Base-by-base conservation (phyloP, 2,113 vertebrate species). In the Gymnarchus niloticus region DNA sequence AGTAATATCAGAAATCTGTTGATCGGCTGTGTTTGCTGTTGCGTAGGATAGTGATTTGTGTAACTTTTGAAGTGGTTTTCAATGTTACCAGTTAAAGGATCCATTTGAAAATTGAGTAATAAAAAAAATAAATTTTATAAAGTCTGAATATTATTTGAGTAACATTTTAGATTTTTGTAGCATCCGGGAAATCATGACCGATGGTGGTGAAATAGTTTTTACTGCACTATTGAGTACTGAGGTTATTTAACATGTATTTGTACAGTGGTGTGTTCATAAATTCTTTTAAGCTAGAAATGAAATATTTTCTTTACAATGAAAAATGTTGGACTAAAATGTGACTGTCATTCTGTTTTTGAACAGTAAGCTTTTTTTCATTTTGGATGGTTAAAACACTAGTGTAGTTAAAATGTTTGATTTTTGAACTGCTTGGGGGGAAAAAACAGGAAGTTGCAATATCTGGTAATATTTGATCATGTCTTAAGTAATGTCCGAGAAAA, bases 381-480 rank as follows among this genome's bases (percentile, higher is more conserved):
- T 6, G 37, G 2, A 44, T 46, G 17, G 37, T 44, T 44, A 78
- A 48, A 5, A 48, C 21, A 8, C 9, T 8, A 41, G 44, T 78
- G 21, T 48, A 48, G 6, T 78, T 78, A 48, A 48, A 78, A 78
- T 46, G 19, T 78, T 46, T 25, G 49, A 51, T 6, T 33, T 28
- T 65, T n/a, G 12, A 65, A 37, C 37, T 69, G 37, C 14, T 33
- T n/a, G n/a, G n/a, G n/a, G n/a, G 37, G 12, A 69, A 28, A 69
- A 69, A 37, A 69, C 10, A 21, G 3, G 33, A 56, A 89, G 87
- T 89, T 92, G 61, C 61, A 6, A 5, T 37, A 69, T 69, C 37
- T 19, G 37, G 37, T 73, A 17, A 41, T 49, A n/a, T 78, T 12
- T 80, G n/a, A n/a, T n/a, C n/a, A n/a, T n/a, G n/a, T 80, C 76